A percentile compares a stretch with the other conserved stretches of the same genome.
Evolutionary conservation across 2,797 vertebrate species (phyloP).

Genomic region (Poeciliopsis presidionis): DNA sequence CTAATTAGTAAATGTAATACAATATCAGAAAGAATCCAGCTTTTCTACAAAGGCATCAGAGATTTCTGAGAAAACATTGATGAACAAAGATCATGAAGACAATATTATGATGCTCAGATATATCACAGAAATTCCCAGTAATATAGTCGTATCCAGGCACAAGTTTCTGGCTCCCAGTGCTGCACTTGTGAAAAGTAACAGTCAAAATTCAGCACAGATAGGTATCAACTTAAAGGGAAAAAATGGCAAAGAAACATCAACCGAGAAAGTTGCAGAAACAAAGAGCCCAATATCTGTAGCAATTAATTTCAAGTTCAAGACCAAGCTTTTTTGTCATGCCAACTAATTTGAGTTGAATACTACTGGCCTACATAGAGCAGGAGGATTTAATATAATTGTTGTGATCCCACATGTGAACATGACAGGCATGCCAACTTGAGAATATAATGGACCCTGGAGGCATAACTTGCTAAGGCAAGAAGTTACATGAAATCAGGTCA

Average conservation of each 20-base stretch:
- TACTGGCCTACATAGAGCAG: slow-evolving; percentile 13
- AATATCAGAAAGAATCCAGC: not conserved
- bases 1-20: not conserved
- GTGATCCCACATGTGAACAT: slow-evolving; percentile 18
- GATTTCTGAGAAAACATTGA: not conserved
- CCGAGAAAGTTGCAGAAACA: not conserved
- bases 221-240: slow-evolving; percentile 1
- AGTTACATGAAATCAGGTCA: slow-evolving; percentile 17
- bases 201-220: not conserved
- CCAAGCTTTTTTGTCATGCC: not conserved
- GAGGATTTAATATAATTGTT: slow-evolving; percentile 10
- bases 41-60: not conserved
- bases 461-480: slow-evolving; percentile 22
- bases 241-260: not conserved
- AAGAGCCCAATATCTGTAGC: not conserved
- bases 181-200: not conserved
- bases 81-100: not conserved
- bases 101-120: not conserved
- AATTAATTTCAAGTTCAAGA: slow-evolving; percentile 17
- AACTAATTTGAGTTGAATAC: slow-evolving; percentile 13
- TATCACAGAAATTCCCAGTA: not conserved
- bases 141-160: not conserved
- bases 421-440: slow-evolving; percentile 13
- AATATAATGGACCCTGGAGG: slow-evolving; percentile 2
- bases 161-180: not conserved